These are phyloP conservation scores for Antrozous pallidus DNA, from an alignment of 2,797 vertebrate species.

Conservation along the genomic window DNA sequence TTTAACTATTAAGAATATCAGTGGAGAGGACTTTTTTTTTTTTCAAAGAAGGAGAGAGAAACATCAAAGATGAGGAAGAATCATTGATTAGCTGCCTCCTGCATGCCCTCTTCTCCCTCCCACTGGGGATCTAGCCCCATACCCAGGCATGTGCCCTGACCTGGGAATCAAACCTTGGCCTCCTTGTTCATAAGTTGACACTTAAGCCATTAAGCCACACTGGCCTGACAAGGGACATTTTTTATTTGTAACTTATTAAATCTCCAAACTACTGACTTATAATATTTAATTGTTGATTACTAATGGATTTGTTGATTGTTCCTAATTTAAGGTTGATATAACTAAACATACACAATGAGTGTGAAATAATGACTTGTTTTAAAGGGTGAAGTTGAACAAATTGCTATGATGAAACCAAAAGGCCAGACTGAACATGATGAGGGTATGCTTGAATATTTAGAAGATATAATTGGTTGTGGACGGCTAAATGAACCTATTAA, in stretches of 20 bases:
- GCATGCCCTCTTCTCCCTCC: too few species aligned
- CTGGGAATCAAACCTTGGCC: too few species aligned
- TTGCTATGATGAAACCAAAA: constrained; percentile 98
- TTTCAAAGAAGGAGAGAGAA: not conserved
- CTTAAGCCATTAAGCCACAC: too few species aligned
- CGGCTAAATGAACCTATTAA: constrained; percentile 94
- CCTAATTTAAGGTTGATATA: constrained; percentile 4
- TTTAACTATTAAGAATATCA: not conserved
- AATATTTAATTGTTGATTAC: not conserved
- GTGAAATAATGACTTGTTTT: constrained; percentile 64
- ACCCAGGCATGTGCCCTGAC: too few species aligned
- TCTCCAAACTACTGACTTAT: not conserved
- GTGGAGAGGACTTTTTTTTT: not conserved
- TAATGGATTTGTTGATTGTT: not conserved
- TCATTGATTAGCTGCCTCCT: too few species aligned
- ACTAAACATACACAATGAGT: constrained; percentile 14
- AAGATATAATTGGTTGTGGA: constrained; percentile 96
- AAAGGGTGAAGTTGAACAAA: constrained; percentile 99
- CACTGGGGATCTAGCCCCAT: too few species aligned
- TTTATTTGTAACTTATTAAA: constrained; percentile 9
- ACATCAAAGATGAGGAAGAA: too few species aligned
- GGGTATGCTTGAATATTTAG: constrained; percentile 97
- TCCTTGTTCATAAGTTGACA: too few species aligned
- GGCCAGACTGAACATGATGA: constrained; percentile 96
- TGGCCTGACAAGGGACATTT: not conserved